A percentile compares a stretch with the other conserved stretches of the same genome.
These are phyloP conservation scores for Cremastinae sp. DNA, from an alignment of 2,888 invertebrate species.

Conservation along the genomic window DNA sequence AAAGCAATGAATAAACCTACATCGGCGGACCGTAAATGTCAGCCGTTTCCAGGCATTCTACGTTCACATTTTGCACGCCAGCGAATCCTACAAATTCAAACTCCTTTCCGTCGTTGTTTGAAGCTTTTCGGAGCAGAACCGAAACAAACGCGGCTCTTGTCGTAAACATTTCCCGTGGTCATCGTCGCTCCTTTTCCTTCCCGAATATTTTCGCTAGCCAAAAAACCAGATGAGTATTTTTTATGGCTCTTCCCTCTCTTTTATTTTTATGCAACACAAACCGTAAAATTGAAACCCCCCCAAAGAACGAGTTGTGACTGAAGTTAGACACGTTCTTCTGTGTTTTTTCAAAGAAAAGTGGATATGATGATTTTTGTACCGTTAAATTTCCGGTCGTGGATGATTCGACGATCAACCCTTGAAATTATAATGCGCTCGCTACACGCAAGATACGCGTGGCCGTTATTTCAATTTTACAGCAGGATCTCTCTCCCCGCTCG, in stretches of 20 bases:
- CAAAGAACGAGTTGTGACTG: not conserved
- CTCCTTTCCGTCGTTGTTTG: conserved; percentile 26
- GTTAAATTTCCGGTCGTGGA: conserved; percentile 36
- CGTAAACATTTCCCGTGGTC: conserved; percentile 55
- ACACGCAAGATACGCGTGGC: conserved; percentile 54
- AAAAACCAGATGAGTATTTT: not conserved
- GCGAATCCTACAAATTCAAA: conserved; percentile 38
- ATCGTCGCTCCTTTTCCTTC: conserved; percentile 44
- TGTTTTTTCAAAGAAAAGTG: conserved; percentile 6
- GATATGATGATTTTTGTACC: conserved; percentile 21
- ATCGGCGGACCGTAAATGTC: conserved; percentile 60
- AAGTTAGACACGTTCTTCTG: conserved; percentile 7
- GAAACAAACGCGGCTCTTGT: conserved; percentile 54
- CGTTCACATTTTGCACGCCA: conserved; percentile 59
- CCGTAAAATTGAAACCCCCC: not conserved
- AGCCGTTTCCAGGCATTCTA: conserved; percentile 62
- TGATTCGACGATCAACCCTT: conserved; percentile 27
- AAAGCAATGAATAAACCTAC: conserved; percentile 41
- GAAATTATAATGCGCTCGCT: conserved; percentile 49
- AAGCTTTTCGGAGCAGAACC: conserved; percentile 11
- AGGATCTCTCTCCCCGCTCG: conserved; percentile 42
- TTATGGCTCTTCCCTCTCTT: conserved; percentile 5
- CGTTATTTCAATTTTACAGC: conserved; percentile 71
- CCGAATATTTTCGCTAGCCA: conserved; percentile 17
- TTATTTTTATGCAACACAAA: conserved; percentile 1